phyloP scores from a whole-genome alignment of 2,797 vertebrate species.

The Anolis apletophallus region DNA sequence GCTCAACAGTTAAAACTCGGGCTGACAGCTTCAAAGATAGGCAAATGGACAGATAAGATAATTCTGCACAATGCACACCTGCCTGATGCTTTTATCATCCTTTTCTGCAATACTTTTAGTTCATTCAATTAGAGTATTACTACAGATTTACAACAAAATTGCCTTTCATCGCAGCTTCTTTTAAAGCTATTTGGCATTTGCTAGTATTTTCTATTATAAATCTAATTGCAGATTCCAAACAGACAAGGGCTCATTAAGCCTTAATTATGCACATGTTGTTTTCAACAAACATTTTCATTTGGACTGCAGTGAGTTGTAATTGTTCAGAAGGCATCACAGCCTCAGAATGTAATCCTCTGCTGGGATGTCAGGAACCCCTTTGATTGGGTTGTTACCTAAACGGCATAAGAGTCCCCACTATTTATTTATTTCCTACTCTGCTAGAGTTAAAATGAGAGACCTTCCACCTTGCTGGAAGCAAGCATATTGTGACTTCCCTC shows the following conservation, averaged over 20 bases:
- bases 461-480: background rate
- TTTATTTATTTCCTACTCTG: background rate
- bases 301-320: slow-evolving; percentile 92
- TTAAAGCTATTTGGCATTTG: slow-evolving; percentile 84
- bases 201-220: slow-evolving; percentile 85
- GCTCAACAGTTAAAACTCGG: slow-evolving; percentile 62
- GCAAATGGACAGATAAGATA: slow-evolving; percentile 69
- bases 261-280: slow-evolving; percentile 99
- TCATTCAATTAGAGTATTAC: slow-evolving; percentile 71
- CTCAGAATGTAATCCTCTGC: slow-evolving; percentile 80
- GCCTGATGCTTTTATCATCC: slow-evolving; percentile 62
- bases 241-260: slow-evolving; percentile 99
- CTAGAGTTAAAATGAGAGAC: background rate
- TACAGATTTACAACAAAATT: slow-evolving; percentile 79
- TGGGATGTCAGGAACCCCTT: slow-evolving; percentile 71
- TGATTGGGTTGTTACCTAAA: slow-evolving; percentile 32
- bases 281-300: slow-evolving; percentile 99
- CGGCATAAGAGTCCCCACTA: background rate
- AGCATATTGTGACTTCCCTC: no score
- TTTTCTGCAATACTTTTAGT: slow-evolving; percentile 66
- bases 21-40: slow-evolving; percentile 68
- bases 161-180: slow-evolving; percentile 78
- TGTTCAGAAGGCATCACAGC: slow-evolving; percentile 88
- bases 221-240: slow-evolving; percentile 99
- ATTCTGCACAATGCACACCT: slow-evolving; percentile 63